Percentiles rank a stretch among this genome's conserved stretches.
phyloP scores from a whole-genome alignment of 2,113 vertebrate genomes.

The Eudyptes chrysolophus region DNA sequence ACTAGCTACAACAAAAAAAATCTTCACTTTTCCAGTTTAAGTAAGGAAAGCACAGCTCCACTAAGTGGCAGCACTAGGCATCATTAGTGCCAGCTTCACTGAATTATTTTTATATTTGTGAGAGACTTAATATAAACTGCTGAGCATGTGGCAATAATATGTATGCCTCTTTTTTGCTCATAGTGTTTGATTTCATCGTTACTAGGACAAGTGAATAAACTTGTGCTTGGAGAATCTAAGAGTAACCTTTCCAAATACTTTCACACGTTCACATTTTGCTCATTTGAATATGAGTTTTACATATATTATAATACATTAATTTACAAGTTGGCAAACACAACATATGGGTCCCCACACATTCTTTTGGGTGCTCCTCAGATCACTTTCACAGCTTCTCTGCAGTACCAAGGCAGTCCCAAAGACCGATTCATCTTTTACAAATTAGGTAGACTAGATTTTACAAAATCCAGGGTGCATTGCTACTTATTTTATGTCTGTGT shows the following conservation, averaged over 20 bases:
- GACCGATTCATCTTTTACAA: background rate
- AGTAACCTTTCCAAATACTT: background rate
- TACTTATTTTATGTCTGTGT: background rate
- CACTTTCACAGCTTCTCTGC: background rate
- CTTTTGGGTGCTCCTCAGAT: background rate
- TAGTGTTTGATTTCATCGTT: background rate
- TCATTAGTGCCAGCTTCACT: background rate
- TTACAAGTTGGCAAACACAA: background rate
- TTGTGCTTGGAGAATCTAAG: background rate
- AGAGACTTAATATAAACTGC: background rate
- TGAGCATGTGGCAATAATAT: background rate
- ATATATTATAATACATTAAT: background rate
- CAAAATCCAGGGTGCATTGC: background rate
- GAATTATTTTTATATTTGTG: background rate
- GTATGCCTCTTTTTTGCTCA: background rate
- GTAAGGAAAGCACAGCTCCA: background rate
- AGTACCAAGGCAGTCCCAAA: background rate
- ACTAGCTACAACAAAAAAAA: background rate
- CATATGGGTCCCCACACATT: accelerated
- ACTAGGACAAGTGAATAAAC: background rate
- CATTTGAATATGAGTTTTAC: background rate
- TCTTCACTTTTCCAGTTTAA: background rate
- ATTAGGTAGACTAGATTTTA: background rate
- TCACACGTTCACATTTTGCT: background rate
- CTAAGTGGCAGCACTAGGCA: constrained; percentile 27